These are phyloP conservation scores for Alethe castanea DNA, from an alignment of 2,113 vertebrate species.

Conservation along the genomic window DNA sequence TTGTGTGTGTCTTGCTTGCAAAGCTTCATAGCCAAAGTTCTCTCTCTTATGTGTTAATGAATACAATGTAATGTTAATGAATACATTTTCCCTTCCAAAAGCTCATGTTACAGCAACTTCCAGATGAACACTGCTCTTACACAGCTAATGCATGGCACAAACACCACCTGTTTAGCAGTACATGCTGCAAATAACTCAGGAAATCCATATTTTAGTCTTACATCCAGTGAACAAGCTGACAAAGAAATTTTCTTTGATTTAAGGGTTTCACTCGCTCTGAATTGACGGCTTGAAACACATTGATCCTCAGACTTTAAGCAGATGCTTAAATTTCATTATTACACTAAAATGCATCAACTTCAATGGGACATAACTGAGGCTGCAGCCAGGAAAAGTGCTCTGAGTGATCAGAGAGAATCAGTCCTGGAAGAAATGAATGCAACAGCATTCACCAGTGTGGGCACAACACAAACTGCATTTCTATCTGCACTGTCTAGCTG, in stretches of 20 bases:
- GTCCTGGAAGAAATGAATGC: background rate
- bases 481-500: background rate
- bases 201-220: background rate
- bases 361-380: background rate
- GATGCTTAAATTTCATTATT: background rate
- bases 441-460: rapidly evolving
- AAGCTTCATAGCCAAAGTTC: background rate
- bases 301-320: background rate
- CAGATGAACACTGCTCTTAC: background rate
- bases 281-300: background rate
- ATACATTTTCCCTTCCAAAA: background rate
- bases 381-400: background rate
- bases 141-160: background rate
- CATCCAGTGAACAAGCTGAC: background rate
- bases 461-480: background rate
- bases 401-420: background rate
- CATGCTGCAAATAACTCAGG: background rate
- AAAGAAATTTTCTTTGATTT: background rate
- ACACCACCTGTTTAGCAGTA: background rate
- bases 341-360: background rate
- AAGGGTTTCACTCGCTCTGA: background rate
- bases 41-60: background rate
- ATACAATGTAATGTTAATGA: background rate
- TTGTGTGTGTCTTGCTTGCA: background rate
- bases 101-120: background rate